phyloP scores from a whole-genome alignment of 2,888 invertebrate species.

The Idaea dimidiata region DNA sequence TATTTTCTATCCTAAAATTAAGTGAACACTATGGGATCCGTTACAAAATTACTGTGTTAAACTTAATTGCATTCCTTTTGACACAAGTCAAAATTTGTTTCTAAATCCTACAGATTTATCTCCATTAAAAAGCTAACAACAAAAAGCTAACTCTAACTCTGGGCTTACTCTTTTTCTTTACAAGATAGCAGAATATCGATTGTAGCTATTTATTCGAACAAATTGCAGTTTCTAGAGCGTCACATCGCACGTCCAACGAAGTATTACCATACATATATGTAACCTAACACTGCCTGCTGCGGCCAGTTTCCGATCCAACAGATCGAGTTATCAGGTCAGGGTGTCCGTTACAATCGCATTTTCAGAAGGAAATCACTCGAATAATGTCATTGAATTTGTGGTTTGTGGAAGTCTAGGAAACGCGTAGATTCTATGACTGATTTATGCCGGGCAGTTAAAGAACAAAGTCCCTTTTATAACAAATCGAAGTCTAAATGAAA shows the following conservation, averaged over 20 bases:
- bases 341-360: slow-evolving; percentile 18
- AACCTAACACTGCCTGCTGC: slow-evolving; percentile 22
- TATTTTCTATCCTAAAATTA: too few relatives aligned
- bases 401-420: background rate
- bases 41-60: too few relatives aligned
- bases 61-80: too few relatives aligned
- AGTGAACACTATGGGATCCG: too few relatives aligned
- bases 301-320: slow-evolving; percentile 17
- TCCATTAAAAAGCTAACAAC: too few relatives aligned
- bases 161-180: too few relatives aligned
- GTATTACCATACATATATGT: slow-evolving; percentile 18
- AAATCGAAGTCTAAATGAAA: too few relatives aligned
- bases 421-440: background rate
- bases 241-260: background rate
- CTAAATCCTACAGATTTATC: too few relatives aligned
- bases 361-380: slow-evolving; percentile 12
- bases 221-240: background rate
- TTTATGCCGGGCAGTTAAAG: too few relatives aligned
- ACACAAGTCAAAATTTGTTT: too few relatives aligned
- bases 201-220: background rate
- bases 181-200: background rate
- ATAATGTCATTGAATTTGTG: slow-evolving; percentile 11
- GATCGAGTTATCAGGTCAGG: slow-evolving; percentile 28
- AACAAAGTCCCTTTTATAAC: too few relatives aligned
- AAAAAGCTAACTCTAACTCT: background rate